Percentiles rank a stretch among this genome's conserved stretches.
These are phyloP conservation scores for Zoanthus gigantus DNA, from an alignment of 92 coral and sea anemone genomes.

Conservation along the genomic window DNA sequence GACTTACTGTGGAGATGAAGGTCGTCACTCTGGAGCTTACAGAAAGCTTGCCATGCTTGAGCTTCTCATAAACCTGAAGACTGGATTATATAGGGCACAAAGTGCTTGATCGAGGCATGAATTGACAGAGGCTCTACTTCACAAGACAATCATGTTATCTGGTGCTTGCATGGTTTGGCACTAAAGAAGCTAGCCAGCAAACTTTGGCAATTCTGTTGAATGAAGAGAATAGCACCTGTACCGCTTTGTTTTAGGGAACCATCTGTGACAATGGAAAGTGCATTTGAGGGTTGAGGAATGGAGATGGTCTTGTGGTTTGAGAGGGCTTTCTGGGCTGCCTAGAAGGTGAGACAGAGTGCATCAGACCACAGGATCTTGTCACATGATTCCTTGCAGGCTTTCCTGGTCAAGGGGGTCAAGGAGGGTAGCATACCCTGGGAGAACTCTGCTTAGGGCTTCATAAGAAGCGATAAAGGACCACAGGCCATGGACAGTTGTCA, in stretches of 20 bases:
- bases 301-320: conserved; percentile 25
- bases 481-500: conserved; percentile 24
- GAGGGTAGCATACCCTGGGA: neutral
- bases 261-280: conserved; percentile 64
- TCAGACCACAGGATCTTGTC: neutral
- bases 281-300: conserved; percentile 49
- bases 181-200: conserved; percentile 58
- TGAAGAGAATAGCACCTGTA: conserved; percentile 57
- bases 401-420: neutral
- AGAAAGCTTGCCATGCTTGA: conserved; percentile 62
- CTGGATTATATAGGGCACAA: conserved; percentile 56
- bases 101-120: conserved; percentile 55
- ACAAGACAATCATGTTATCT: conserved; percentile 44
- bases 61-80: conserved; percentile 66
- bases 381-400: neutral
- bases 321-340: conserved; percentile 31
- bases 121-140: conserved; percentile 67
- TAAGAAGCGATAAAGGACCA: conserved; percentile 35
- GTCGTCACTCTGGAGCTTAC: conserved; percentile 17
- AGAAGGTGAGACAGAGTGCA: conserved; percentile 1
- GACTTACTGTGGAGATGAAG: neutral
- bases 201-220: conserved; percentile 33
- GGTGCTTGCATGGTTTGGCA: conserved; percentile 43
- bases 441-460: conserved; percentile 18
- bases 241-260: conserved; percentile 47